Evolutionary conservation across 2,113 vertebrate genomes (phyloP).

Genomic region (Neogale vison): DNA sequence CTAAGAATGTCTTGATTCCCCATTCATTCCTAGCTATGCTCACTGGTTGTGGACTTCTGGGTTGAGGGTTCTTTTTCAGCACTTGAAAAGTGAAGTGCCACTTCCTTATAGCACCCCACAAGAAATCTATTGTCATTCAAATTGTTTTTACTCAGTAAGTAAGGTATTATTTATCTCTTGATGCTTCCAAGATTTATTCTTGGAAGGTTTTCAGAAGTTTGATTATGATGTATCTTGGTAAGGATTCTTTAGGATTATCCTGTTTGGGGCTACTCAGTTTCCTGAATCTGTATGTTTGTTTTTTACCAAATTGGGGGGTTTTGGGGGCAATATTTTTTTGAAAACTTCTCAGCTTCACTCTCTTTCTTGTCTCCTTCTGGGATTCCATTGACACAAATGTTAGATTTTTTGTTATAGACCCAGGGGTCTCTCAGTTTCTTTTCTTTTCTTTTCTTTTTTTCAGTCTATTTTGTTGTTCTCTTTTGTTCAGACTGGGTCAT

Average conservation of each 20-base stretch:
- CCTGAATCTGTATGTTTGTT: neutral
- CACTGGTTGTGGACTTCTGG: neutral
- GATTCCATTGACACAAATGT: neutral
- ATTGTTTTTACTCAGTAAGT: neutral
- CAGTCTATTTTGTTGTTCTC: neutral
- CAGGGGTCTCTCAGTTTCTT: neutral
- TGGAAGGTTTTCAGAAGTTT: neutral
- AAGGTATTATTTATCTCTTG: neutral
- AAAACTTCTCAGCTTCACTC: neutral
- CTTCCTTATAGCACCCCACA: neutral
- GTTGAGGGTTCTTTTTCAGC: neutral
- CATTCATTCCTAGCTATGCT: neutral
- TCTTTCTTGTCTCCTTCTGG: neutral
- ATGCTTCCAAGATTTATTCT: neutral
- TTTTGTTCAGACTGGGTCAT: neutral
- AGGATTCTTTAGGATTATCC: neutral
- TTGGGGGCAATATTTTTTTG: neutral
- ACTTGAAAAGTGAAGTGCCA: neutral
- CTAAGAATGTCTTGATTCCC: neutral
- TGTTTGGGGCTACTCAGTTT: neutral
- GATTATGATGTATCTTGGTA: neutral
- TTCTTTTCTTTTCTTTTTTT: neutral
- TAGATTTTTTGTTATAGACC: neutral
- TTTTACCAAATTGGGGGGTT: neutral
- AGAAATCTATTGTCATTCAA: neutral